Evolutionary conservation across 1,140 invertebrate genomes (phyloP).

Genomic region (Pseudachorutes palmiensis): DNA sequence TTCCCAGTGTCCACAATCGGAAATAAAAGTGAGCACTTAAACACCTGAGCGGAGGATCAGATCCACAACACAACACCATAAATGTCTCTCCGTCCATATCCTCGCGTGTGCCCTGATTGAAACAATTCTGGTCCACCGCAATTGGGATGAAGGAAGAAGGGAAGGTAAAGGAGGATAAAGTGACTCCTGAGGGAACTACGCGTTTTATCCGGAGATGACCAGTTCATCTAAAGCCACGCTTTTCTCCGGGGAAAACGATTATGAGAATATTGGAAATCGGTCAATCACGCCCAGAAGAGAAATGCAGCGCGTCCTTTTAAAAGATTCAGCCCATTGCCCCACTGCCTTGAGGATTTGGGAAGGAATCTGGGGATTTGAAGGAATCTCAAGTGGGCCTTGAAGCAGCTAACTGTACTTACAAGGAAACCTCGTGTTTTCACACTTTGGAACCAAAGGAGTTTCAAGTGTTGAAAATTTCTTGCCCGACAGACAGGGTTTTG

Average conservation of each 20-base stretch:
- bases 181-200: too few relatives aligned
- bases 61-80: background rate
- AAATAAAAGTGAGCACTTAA: slow-evolving; percentile 8
- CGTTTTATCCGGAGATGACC: too few relatives aligned
- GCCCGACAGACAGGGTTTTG: background rate
- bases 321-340: background rate
- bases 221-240: too few relatives aligned
- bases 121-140: too few relatives aligned
- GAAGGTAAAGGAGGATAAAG: too few relatives aligned
- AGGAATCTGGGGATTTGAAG: too few relatives aligned
- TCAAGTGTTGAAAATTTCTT: background rate
- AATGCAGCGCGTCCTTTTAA: background rate
- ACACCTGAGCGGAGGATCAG: slow-evolving; percentile 2
- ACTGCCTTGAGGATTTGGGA: too few relatives aligned
- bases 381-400: background rate
- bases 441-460: background rate
- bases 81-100: background rate
- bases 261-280: too few relatives aligned
- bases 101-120: slow-evolving; percentile 6
- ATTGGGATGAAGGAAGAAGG: too few relatives aligned
- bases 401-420: background rate
- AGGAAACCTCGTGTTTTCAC: background rate
- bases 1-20: background rate
- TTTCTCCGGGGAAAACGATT: too few relatives aligned
- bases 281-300: too few relatives aligned